Evolutionary conservation across 2,888 invertebrate genomes (phyloP).

Genomic region (Pterostichus niger): DNA sequence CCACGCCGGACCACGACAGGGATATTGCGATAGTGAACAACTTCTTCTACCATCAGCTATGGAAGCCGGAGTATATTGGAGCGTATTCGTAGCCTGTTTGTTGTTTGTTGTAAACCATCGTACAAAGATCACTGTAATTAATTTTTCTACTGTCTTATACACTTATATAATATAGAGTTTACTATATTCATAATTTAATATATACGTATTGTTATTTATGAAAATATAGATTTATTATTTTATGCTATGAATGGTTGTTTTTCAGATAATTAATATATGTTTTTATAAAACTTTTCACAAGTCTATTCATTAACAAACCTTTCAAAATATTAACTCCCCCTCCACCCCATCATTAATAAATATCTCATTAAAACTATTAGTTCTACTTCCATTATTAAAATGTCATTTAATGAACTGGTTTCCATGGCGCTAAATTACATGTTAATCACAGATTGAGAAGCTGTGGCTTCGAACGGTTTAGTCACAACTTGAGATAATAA

Average conservation of each 20-base stretch:
- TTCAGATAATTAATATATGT: constrained; percentile 65
- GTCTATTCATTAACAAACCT: constrained; percentile 12
- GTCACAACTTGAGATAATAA: no score
- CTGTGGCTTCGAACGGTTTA: no score
- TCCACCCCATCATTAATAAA: not conserved
- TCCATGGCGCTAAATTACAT: no score
- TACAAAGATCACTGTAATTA: constrained; percentile 60
- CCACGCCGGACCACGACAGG: constrained; percentile 77
- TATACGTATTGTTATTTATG: constrained; percentile 67
- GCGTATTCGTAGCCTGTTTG: constrained; percentile 74
- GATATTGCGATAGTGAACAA: constrained; percentile 79
- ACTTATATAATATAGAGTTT: constrained; percentile 58
- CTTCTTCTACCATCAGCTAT: constrained; percentile 80
- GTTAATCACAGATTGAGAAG: no score
- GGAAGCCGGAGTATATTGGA: constrained; percentile 80
- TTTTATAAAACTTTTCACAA: constrained; percentile 65
- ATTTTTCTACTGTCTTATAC: constrained; percentile 65
- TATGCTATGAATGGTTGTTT: constrained; percentile 67
- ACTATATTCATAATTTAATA: constrained; percentile 62
- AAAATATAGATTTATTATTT: constrained; percentile 63
- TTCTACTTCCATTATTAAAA: no score
- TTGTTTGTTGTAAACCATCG: constrained; percentile 47
- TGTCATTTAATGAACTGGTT: no score
- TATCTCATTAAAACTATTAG: no score
- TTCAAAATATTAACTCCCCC: no score